Evolutionary conservation across 1,140 invertebrate species (phyloP), one percentile per base, ranked within the genome.

Genomic region (Drosophila sturtevanti): DNA sequence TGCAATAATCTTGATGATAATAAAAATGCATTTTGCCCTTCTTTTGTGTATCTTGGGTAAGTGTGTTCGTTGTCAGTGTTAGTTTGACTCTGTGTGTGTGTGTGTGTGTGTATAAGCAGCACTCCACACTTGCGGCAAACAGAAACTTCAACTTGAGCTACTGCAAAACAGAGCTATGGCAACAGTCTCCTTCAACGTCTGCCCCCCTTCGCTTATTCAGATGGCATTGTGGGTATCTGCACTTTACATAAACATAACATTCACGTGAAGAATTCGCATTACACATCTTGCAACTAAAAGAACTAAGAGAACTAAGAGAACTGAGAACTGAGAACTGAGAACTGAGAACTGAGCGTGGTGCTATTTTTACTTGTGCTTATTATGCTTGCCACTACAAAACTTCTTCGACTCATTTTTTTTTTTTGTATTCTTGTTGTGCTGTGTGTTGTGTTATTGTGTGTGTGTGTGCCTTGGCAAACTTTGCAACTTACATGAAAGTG

Each of bases 241-340:
- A 89, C 84, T 87, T 87, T 87, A 89, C 82, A 87, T 87, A 87
- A 87, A 87, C 82, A 87, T 87, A 89, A 89, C 84, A 87, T 87
- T 89, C 82, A 89, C 82, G 82, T 87, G 66, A 79, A 76, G 84
- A 66, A 89, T 87, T 87, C 82, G 72, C 79, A 82, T 87, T 89
- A 87, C 79, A 87, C 75, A 82, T 82, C 84, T 82, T 59, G 68
- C 71, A 61, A 71, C 41, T 48, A 48, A 48, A 16, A 44, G 12
- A 44, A 16, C 41, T 44, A 14, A 16, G 41, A 16, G 14, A 16
- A 6, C 37, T 38, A n/a, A 41, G n/a, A 41, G n/a, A n/a, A 41
- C 38, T 41, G 38, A 41, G 11, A 41, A 14, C 38, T 41, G 38
- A 41, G 38, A 41, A 14, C 38, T 41, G 38, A 14, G n/a, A 14